A percentile compares a stretch with the other conserved stretches of the same genome.
Evolutionary conservation across 1,140 invertebrate species (phyloP).

Genomic region (Nomia melanderi): DNA sequence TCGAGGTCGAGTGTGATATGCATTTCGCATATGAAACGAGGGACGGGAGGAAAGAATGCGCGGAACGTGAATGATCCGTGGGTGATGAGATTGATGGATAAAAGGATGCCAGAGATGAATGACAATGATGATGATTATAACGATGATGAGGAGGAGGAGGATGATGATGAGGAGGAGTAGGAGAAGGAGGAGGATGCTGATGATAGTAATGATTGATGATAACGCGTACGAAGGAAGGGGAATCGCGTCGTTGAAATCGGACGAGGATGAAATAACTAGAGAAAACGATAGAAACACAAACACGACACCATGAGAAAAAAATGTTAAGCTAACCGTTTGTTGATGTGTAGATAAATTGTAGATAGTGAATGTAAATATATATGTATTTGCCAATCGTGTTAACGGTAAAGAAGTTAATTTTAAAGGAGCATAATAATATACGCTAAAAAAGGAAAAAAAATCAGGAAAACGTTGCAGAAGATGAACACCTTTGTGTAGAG

Average conservation of each 20-base stretch:
- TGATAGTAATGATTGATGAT: background rate
- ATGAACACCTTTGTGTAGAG: constrained; percentile 45
- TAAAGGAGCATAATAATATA: constrained; percentile 50
- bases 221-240: constrained; percentile 12
- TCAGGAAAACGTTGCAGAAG: constrained; percentile 43
- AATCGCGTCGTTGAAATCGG: constrained; percentile 25
- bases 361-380: constrained; percentile 81
- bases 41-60: background rate
- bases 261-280: constrained; percentile 18
- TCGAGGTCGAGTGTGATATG: background rate
- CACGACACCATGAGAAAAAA: constrained; percentile 55
- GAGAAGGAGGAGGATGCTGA: no score
- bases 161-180: no score
- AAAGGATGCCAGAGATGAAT: background rate
- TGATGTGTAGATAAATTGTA: constrained; percentile 81
- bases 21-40: background rate
- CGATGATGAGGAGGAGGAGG: no score
- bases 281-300: constrained; percentile 53
- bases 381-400: constrained; percentile 69
- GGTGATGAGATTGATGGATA: background rate
- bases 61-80: constrained; percentile 12
- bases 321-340: constrained; percentile 78
- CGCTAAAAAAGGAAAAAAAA: constrained; percentile 44
- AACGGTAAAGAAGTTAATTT: constrained; percentile 67
- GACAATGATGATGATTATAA: background rate